A percentile compares a stretch with the other conserved stretches of the same genome.
Evolutionary conservation across 2,113 vertebrate genomes (phyloP).

Genomic region (Oreochromis tanganicae): DNA sequence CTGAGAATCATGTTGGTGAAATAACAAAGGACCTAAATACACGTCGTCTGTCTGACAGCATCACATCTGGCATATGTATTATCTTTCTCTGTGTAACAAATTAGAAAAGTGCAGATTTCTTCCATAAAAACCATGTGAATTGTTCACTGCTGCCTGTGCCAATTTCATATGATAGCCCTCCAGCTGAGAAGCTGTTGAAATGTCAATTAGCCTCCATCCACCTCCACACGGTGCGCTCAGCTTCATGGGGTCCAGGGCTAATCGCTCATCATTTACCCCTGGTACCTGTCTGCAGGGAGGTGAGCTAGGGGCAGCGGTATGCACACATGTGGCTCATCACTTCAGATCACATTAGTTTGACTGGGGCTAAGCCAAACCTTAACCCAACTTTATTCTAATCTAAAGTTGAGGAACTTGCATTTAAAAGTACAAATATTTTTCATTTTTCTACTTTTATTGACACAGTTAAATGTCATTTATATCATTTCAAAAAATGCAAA

Average conservation of each 20-base stretch:
- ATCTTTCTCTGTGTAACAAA: background rate
- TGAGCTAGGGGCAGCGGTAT: background rate
- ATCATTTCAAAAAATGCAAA: background rate
- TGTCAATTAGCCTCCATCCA: conserved; percentile 25
- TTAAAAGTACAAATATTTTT: background rate
- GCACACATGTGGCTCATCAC: background rate
- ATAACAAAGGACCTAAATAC: background rate
- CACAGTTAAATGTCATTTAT: background rate
- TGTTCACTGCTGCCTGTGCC: background rate
- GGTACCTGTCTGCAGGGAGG: background rate
- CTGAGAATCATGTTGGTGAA: background rate
- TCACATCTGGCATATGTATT: background rate
- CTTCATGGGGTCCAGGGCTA: conserved; percentile 1
- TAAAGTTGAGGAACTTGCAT: background rate
- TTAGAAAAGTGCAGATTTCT: background rate
- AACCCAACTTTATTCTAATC: background rate
- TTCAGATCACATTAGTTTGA: background rate
- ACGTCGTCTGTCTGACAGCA: background rate
- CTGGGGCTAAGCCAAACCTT: background rate
- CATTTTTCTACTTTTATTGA: background rate
- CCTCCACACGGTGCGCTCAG: conserved; percentile 3
- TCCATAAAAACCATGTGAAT: background rate
- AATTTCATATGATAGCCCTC: conserved; percentile 11
- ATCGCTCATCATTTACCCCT: conserved; percentile 23
- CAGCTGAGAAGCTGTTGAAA: conserved; percentile 21